Evolutionary conservation across 2,113 vertebrate species (phyloP), one percentile per base, ranked within the genome.

Genomic region (Psephotus haematonotus): DNA sequence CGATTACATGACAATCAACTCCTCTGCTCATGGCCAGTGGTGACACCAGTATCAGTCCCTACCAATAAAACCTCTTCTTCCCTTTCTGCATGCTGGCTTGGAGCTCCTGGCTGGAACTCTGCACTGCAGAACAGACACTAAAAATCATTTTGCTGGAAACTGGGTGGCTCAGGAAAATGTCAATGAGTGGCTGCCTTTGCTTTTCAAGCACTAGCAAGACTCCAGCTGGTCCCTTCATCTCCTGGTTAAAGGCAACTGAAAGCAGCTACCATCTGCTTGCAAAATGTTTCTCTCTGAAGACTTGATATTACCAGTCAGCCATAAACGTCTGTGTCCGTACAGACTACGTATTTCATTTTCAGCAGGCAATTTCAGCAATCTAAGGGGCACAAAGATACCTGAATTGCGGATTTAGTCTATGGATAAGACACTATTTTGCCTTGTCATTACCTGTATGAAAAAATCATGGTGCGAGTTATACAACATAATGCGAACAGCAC

Each of bases 241-340:
- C 74, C 69, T 65, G 63, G 86, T 79, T 86, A 72, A 82, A 83
- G 57, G 74, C 77, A 95, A 82, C 49, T 52, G 87, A 87, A 76
- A 82, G 35, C 70, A 92, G 78, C 82, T 85, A 62, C 91, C 95
- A 95, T 82, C 87, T 93, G 87, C 41, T 82, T 88, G 79, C 6
- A 8, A 37, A 50, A 44, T 25, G 25, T 55, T 87, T 90, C 39
- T 72, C 77, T 91, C 87, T 50, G 78, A 82, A 87, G 49, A 31
- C 41, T 77, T 65, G 53, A 10, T 71, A 41, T 49, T 72, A 93
- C 47, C 70, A 82, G 47, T 75, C 90, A 82, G 57, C 59, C 90
- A 67, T 37, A 75, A 81, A 82, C n/a, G 71, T 37, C 44, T 14
- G 4, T 47, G 57, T 62, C 91, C 59, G 22, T 29, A 76, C 23